Base-by-base conservation (phyloP, 1,140 invertebrate genomes). In the Penaeus chinensis region DNA sequence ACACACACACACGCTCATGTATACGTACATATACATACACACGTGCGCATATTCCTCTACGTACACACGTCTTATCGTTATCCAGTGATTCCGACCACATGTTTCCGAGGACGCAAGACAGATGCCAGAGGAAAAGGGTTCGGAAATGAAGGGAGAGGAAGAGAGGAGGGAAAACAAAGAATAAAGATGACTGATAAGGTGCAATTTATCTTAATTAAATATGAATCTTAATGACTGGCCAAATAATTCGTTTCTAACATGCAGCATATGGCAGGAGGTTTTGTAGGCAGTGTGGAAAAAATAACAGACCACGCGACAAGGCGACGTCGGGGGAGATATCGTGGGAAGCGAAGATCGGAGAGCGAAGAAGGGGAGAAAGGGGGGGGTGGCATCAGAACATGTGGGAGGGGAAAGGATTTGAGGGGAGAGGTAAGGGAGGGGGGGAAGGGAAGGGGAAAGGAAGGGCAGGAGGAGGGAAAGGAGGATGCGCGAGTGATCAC, bases 61-160 rank as follows among this genome's bases (percentile, higher is more conserved):
- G 47, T 37, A 32, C 76, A 32, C 76, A n/a, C 24, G 22, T 42
- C 24, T 22, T 27, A 11, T 42, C 24, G 11, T 32, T 27, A 27
- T 42, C 22, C 69, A 1, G 42, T 79, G 74, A 85, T 85, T 85
- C 76, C 84, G 11, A 85, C 84, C 84, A 85, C 74, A 85, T 85
- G 84, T 63, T 85, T 20, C 24, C 20, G 61, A 60, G 37, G 76
- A 78, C 27, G 63, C 32, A 84, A 42, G 62, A 42, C 63, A 82
- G 61, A 82, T 22, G 11, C n/a, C n/a, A 10, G 13, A 27, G 71
- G 19, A n/a, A 27, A 37, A 74, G 47, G n/a, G 63, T 3, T 66
- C 20, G 84, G 5, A 32, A 85, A 27, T 22, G 62, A 62, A 54
- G 47, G 20, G 65, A 18, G 84, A 65, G 76, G 24, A 76, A 74